Base-by-base conservation (phyloP, 2,888 invertebrate species). In the Tenthredo notha region DNA sequence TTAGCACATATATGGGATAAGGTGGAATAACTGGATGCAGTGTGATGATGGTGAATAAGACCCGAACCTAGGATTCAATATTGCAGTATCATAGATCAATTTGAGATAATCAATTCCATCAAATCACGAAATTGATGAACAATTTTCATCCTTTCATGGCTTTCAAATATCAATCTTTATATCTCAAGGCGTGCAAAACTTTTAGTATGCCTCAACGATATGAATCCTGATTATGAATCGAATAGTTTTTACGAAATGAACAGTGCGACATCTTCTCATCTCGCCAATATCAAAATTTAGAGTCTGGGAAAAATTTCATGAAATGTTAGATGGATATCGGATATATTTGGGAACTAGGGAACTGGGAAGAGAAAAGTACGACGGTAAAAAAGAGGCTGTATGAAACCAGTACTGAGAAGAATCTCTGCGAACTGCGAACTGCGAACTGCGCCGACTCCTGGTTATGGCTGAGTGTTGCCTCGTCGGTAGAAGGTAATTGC, bases 401-500 rank as follows among this genome's bases (percentile, higher is more conserved):
- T 2, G 15, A 40, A 80, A 37, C 12, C 18, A 80, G 40, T 58
- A 10, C 40, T 61, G 37, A 80, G 61, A 80, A 80, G 40, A 80
- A 80, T 80, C 58, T 80, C 61, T 61, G 80, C 50, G 18, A 80
- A 61, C 40, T 61, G 80, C 50, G 18, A 80, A 58, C 58, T 61
- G 61, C 33, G 29, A 80, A 61, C 33, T 61, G 40, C 80, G 58
- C 37, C 80, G 21, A 80, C 37, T 40, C 61, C 58, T 61, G 40
- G 80, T 58, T 43, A 67, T n/a, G 50, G 83, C 29, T 83, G 83
- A 83, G 83, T 70, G 83, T 83, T 83, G 83, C 70, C 83, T 43
- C 83, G 67, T 83, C 83, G 83, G 67, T 83, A 37, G 65, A 91
- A 91, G 89, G 90, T 89, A 89, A 91, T 92, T 92, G 87, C 87